Evolutionary conservation across 2,797 vertebrate genomes (phyloP).

Genomic region (Tiaroga cobitis): DNA sequence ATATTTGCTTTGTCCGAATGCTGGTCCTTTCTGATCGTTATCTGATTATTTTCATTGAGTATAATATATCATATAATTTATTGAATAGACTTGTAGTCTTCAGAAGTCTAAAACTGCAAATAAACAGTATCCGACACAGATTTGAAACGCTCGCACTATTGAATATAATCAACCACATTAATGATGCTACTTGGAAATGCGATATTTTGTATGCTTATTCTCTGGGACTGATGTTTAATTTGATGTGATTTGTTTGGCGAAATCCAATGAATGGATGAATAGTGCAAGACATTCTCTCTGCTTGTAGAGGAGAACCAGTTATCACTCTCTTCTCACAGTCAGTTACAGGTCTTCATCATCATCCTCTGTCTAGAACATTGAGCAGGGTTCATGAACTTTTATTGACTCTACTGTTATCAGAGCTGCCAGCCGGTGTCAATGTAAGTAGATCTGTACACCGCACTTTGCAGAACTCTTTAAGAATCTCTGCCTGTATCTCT

Average conservation of each 20-base stretch:
- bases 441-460: not conserved
- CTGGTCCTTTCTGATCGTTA: constrained; percentile 16
- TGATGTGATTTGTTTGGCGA: constrained; percentile 14
- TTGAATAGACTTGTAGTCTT: constrained; percentile 34
- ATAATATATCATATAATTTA: constrained; percentile 30
- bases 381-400: constrained; percentile 3
- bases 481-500: constrained; percentile 15
- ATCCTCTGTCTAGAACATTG: constrained; percentile 15
- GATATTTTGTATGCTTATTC: constrained; percentile 42
- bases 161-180: constrained; percentile 33
- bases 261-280: constrained; percentile 1
- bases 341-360: not conserved
- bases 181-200: constrained; percentile 20
- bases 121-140: constrained; percentile 25
- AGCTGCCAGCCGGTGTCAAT: not conserved
- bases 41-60: constrained; percentile 34
- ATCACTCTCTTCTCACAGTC: not conserved
- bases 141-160: not conserved
- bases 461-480: not conserved
- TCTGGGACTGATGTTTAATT: constrained; percentile 5
- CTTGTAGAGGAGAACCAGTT: not conserved
- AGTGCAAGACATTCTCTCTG: not conserved
- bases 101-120: constrained; percentile 28
- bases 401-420: not conserved
- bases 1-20: constrained; percentile 11